Base-by-base conservation (phyloP, 2,888 invertebrate species). In the Adelphocoris suturalis region DNA sequence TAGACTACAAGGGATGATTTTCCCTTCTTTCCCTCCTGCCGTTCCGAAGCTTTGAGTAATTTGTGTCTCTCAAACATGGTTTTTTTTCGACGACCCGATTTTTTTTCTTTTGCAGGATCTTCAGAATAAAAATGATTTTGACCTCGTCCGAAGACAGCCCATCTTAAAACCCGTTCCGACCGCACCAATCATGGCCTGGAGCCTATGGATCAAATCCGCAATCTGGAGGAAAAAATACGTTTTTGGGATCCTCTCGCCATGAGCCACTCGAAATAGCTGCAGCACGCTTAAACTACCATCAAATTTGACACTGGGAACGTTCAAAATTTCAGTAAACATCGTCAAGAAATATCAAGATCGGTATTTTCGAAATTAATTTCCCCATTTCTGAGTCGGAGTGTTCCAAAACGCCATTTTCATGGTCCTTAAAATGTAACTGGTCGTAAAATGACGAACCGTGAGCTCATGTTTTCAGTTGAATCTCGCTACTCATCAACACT, bases 81-180 rank as follows among this genome's bases (percentile, higher is more conserved):
- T 68, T 4, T 68, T 19, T 68, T 68, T 23, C 68, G 68, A 68
- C 68, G 23, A 11, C 19, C 23, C 23, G 47, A 78, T 47, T 78
- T 37, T 28, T 46, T 46, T 14, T 52, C 52, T 47, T 47, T 82
- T 52, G 0, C 82, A 82, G 82, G 82, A 47, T 16, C 37, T 28
- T 46, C 28, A 82, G 19, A 47, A 52, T 0, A 52, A 37, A 37
- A 37, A 82, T 23, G 82, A 48, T 37, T 16, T 85, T 75, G n/a
- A 37, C 75, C 7, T 14, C 86, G 3, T 86, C 86, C 23, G 86
- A 85, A 46, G 85, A 86, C 86, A 86, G 75, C 75, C 46, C 86
- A 86, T 86, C 86, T 48, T 86, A 37, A 37, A 12, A 27, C 9
- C 61, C 61, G 28, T n/a, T 14, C 52, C 78, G 3, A 9, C 78